These are phyloP conservation scores for Papilio polyxenes DNA, from an alignment of 1,140 invertebrate species.

Conservation along the genomic window DNA sequence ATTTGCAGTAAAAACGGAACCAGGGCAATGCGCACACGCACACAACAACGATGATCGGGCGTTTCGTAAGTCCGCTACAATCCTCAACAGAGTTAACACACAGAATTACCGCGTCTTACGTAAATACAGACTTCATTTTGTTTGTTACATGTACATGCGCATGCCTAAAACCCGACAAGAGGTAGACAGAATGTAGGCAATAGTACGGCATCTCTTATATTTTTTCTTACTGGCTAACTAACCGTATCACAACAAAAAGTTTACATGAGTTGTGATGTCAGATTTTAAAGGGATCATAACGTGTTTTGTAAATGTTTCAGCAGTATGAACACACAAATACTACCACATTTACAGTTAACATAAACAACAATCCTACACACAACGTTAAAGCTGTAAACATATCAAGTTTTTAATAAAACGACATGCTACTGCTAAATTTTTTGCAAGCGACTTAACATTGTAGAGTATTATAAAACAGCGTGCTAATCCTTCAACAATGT, in stretches of 20 bases:
- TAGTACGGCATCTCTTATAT: no score
- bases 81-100: slow-evolving; percentile 11
- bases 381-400: not conserved
- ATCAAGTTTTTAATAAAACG: not conserved
- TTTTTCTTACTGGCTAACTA: no score
- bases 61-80: slow-evolving; percentile 25
- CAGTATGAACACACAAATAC: not conserved
- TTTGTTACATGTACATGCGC: not conserved
- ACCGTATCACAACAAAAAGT: no score
- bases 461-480: not conserved
- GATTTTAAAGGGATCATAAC: no score
- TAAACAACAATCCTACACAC: not conserved
- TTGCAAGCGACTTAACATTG: not conserved
- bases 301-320: not conserved
- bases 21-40: slow-evolving; percentile 4
- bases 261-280: no score
- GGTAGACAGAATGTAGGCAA: not conserved
- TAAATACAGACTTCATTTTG: slow-evolving; percentile 9
- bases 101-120: slow-evolving; percentile 20
- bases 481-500: slow-evolving; percentile 7
- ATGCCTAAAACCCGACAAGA: not conserved
- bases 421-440: not conserved
- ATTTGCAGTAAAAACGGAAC: not conserved
- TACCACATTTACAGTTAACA: not conserved
- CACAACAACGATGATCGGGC: slow-evolving; percentile 5